Evolutionary conservation across 2,113 vertebrate species (phyloP).

Genomic region (Falco punctatus): DNA sequence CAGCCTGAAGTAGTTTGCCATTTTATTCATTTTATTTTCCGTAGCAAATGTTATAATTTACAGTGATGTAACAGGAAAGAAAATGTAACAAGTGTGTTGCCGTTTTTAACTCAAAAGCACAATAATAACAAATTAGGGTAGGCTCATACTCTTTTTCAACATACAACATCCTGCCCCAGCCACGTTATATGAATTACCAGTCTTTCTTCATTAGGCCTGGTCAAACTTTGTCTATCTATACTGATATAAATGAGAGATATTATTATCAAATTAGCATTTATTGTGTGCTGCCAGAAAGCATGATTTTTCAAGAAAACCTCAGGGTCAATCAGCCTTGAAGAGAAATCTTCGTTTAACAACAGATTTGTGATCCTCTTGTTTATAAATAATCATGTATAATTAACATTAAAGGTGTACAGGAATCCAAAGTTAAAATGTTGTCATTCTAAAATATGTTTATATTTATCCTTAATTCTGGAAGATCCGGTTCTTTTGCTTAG

Average conservation of each 20-base stretch:
- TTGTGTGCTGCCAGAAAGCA: neutral
- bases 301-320: slow-evolving; percentile 11
- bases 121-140: neutral
- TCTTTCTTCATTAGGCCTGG: neutral
- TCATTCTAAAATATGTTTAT: neutral
- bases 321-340: neutral
- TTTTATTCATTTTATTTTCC: neutral
- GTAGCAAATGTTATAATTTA: neutral
- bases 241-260: neutral
- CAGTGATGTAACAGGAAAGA: neutral
- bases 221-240: neutral
- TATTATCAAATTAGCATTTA: slow-evolving; percentile 42
- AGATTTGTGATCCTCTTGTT: neutral
- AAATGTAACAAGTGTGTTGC: neutral
- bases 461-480: neutral
- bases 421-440: neutral
- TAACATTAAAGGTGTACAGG: neutral
- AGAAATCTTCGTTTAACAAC: slow-evolving; percentile 1
- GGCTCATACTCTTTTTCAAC: neutral
- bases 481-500: neutral
- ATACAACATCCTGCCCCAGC: neutral
- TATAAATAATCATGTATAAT: neutral
- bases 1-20: neutral
- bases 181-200: neutral
- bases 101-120: neutral